Base-by-base conservation (phyloP, 35 echinoderm and acorn worm species). In the Anneissia japonica region DNA sequence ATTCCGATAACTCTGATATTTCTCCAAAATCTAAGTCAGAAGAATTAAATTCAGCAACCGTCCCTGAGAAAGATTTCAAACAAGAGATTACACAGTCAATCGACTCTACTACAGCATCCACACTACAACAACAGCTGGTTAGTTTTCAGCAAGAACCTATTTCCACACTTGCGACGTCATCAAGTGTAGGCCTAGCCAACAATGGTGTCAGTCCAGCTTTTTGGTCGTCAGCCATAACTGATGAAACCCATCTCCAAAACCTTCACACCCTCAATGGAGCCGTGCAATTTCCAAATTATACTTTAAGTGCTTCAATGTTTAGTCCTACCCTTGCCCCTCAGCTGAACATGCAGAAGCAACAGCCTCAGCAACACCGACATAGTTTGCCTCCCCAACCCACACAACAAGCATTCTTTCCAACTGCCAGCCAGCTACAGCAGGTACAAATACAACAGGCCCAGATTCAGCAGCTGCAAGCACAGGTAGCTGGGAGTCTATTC, bases 221-320 rank as follows among this genome's bases (percentile, higher is more conserved):
- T 64, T 64, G 51, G 51, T 64, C 51, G 26, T 64, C 51, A 64
- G 51, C 51, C 26, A 19, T 64, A 26, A 23, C 51, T 12, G 51
- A 64, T 64, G 51, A 64, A 64, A 64, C 51, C 21, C 51, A 64
- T 16, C 51, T 64, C 21, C 51, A 64, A 64, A 64, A 64, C 51
- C 51, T 64, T 64, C 51, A 64, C 19, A 16, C 51, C 5, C 51
- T 64, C 51, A 64, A 64, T 64, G 51, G 51, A 64, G 21, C 51
- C 51, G 51, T 64, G 51, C 51, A 64, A 64, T 64, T 64, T 64
- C 51, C 51, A 64, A 64, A 64, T 64, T 64, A 64, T 64, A 64
- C 51, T 19, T 26, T 64, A 64, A 64, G 21, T 64, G 51, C 51
- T 64, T 64, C 51, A 64, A 64, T 64, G 51, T 64, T 64, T 64